These are phyloP conservation scores for Petrocephalus microphthalmus DNA, from an alignment of 2,113 vertebrate species.

Conservation along the genomic window DNA sequence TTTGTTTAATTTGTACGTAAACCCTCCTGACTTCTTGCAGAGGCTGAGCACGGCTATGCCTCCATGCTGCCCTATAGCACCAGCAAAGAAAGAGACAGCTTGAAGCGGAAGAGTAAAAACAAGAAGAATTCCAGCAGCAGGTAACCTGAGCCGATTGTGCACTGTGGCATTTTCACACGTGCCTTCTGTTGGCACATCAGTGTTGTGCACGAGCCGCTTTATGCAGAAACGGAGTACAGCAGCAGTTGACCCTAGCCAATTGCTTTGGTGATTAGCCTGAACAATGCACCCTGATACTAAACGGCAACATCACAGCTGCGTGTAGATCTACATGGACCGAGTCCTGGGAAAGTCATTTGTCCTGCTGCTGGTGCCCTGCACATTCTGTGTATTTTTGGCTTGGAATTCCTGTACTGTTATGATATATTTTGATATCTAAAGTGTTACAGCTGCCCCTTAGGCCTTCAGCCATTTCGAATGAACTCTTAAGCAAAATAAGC, in stretches of 20 bases:
- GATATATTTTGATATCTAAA: neutral
- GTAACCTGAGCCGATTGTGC: conserved; percentile 50
- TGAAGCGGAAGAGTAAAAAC: conserved; percentile 78
- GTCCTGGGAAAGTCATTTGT: neutral
- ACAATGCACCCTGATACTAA: neutral
- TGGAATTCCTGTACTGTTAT: neutral
- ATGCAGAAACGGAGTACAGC: neutral
- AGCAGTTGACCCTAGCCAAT: neutral
- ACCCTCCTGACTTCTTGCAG: conserved; percentile 62
- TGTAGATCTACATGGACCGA: neutral
- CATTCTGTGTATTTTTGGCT: neutral
- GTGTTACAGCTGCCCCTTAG: neutral
- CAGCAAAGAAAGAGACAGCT: conserved; percentile 72
- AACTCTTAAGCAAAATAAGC: neutral
- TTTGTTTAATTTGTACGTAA: conserved; percentile 27
- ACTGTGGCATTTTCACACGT: neutral
- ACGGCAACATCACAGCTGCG: neutral
- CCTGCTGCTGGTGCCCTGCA: neutral
- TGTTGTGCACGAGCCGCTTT: neutral
- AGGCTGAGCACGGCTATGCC: conserved; percentile 92
- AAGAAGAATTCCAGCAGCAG: conserved; percentile 84
- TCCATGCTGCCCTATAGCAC: conserved; percentile 81
- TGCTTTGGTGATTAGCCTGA: neutral
- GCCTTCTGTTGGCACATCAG: neutral
- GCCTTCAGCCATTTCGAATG: neutral